Conservation (phyloP, 2,113 vertebrate species). For the Percina caprodes region DNA sequence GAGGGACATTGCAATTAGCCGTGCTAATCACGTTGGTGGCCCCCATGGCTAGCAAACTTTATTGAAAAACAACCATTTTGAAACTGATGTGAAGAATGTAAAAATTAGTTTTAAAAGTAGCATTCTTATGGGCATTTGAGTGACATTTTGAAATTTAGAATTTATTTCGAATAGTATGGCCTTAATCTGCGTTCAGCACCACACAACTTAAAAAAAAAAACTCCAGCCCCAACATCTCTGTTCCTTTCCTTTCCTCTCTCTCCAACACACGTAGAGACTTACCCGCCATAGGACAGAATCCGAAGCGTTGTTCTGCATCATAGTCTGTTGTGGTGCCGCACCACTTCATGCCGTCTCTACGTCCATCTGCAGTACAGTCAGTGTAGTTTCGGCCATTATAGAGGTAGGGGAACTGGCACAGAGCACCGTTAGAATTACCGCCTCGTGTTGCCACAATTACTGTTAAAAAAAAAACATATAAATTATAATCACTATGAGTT, state of each 20-base stretch:
- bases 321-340: constrained; percentile 95
- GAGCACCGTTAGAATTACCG: constrained; percentile 95
- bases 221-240: background rate
- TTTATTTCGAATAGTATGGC: background rate
- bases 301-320: constrained; percentile 92
- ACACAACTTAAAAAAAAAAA: background rate
- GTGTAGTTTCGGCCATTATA: constrained; percentile 96
- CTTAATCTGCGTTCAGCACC: background rate
- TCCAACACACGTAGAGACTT: constrained; percentile 52
- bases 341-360: constrained; percentile 97
- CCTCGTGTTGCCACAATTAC: constrained; percentile 92
- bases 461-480: constrained; percentile 56
- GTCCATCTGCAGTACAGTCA: constrained; percentile 94
- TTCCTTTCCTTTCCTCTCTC: background rate
- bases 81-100: background rate
- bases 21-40: constrained; percentile 37
- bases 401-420: constrained; percentile 96
- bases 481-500: background rate
- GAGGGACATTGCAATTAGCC: constrained; percentile 41
- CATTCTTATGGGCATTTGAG: background rate
- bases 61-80: background rate
- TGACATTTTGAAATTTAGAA: background rate
- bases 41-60: background rate
- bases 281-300: constrained; percentile 99
- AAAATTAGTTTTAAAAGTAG: background rate